Evolutionary conservation across 2,888 invertebrate species (phyloP).

Genomic region (Spisula subtruncata): DNA sequence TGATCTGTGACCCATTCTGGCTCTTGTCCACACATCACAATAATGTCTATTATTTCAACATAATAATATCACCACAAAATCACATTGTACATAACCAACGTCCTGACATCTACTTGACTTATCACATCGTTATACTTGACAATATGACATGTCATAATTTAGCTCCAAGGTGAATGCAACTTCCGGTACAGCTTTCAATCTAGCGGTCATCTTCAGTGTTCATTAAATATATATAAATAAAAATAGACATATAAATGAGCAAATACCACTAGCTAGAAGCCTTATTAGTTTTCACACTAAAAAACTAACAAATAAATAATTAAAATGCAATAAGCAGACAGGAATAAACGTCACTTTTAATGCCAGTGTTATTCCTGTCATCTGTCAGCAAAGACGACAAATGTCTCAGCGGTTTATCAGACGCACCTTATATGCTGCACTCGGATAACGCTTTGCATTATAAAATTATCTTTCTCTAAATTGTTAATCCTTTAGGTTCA

Average conservation of each 20-base stretch:
- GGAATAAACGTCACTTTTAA: neutral
- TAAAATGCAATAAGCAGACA: conserved; percentile 31
- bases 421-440: neutral
- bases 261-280: conserved; percentile 31
- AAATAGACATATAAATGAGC: conserved; percentile 32
- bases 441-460: neutral
- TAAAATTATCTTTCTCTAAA: neutral
- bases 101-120: neutral
- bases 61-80: conserved; percentile 15
- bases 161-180: neutral
- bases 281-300: conserved; percentile 16
- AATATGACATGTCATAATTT: neutral
- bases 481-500: conserved; percentile 31
- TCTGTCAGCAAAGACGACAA: too few species aligned
- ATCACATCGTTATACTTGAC: neutral
- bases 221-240: conserved; percentile 20
- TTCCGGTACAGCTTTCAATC: neutral
- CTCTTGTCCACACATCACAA: neutral
- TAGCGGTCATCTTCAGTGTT: neutral
- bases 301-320: conserved; percentile 34
- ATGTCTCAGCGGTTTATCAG: neutral
- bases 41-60: neutral
- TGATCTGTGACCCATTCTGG: neutral
- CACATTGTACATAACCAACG: neutral
- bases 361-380: conserved; percentile 18